phyloP scores from a whole-genome alignment of 1,140 invertebrate species.

The Branchinecta lindahli region DNA sequence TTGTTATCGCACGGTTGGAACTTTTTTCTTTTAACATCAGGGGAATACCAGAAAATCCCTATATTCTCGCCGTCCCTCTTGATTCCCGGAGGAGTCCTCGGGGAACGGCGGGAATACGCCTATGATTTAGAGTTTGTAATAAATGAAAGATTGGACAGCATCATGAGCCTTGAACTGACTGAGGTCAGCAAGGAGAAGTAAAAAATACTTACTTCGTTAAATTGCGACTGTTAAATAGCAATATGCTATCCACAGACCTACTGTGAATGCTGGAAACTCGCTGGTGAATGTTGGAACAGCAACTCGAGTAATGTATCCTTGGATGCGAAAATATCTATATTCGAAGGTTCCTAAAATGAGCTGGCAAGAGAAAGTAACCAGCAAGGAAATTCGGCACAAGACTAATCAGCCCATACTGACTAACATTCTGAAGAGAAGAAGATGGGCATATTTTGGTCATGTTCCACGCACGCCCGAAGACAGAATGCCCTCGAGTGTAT shows the following conservation, averaged over 20 bases:
- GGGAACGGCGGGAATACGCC: no score
- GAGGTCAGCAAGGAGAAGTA: not conserved
- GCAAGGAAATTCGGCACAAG: not conserved
- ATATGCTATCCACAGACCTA: not conserved
- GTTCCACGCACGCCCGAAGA: not conserved
- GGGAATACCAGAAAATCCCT: no score
- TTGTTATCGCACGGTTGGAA: no score
- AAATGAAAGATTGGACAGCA: slow-evolving; percentile 5
- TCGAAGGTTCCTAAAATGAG: slow-evolving; percentile 1
- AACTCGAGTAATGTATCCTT: slow-evolving; percentile 9
- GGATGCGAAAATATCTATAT: not conserved
- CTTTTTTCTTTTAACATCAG: no score
- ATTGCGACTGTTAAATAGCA: slow-evolving; percentile 1
- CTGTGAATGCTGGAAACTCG: slow-evolving; percentile 4
- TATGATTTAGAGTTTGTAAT: not conserved
- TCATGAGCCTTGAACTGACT: not conserved
- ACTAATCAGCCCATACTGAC: not conserved
- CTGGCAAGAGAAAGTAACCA: not conserved
- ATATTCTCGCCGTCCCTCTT: no score
- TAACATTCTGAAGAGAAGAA: not conserved
- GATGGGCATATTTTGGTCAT: not conserved
- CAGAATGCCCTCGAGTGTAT: not conserved
- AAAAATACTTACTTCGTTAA: slow-evolving; percentile 6
- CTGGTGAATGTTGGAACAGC: no score
- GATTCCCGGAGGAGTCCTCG: no score